A percentile compares a stretch with the other conserved stretches of the same genome.
phyloP scores from a whole-genome alignment of 2,888 invertebrate species.

The Dione juno region DNA sequence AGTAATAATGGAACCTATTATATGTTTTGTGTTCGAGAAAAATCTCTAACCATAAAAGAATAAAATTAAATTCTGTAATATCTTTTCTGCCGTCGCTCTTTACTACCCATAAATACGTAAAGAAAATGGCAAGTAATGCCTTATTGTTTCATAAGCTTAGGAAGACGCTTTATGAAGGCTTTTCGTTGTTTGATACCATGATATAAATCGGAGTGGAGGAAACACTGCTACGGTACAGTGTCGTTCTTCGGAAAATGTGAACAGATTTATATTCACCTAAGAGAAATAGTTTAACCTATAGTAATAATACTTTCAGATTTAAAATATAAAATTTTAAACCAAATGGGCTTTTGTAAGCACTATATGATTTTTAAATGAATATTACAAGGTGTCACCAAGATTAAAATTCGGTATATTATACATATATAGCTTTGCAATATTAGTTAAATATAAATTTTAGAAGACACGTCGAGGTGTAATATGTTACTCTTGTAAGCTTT shows the following conservation, averaged over 20 bases:
- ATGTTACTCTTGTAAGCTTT: no score
- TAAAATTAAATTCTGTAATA: slow-evolving; percentile 25
- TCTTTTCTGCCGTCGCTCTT: slow-evolving; percentile 15
- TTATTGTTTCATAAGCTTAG: slow-evolving; percentile 48
- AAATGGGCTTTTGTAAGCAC: no score
- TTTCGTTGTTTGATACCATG: slow-evolving; percentile 41
- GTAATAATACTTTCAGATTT: background rate
- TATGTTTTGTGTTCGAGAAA: slow-evolving; percentile 22
- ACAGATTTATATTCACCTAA: background rate
- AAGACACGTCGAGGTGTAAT: no score
- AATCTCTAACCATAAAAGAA: slow-evolving; percentile 22
- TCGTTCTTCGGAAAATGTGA: background rate
- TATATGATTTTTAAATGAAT: no score
- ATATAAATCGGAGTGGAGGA: slow-evolving; percentile 39
- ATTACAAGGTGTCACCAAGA: no score
- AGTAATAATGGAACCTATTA: slow-evolving; percentile 9
- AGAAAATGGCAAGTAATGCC: slow-evolving; percentile 45
- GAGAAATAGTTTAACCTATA: background rate
- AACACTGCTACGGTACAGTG: slow-evolving; percentile 24
- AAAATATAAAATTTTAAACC: no score
- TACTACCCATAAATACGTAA: slow-evolving; percentile 45
- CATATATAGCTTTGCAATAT: no score
- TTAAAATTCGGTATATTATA: no score
- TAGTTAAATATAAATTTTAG: no score
- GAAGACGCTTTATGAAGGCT: slow-evolving; percentile 46